Evolutionary conservation across 2,888 invertebrate species (phyloP).

Genomic region (Parapristionchus giblindavisi): DNA sequence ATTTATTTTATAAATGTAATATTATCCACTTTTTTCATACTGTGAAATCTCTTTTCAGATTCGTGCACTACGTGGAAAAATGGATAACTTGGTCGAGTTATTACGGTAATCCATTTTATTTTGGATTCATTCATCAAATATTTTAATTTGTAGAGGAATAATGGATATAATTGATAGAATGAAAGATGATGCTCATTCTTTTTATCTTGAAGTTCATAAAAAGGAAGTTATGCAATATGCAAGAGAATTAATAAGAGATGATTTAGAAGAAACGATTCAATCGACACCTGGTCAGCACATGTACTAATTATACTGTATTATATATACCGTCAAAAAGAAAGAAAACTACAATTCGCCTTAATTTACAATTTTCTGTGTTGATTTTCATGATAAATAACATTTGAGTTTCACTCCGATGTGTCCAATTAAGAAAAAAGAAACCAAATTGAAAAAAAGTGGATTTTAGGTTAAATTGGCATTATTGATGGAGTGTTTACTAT

Average conservation of each 20-base stretch:
- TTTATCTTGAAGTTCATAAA: slow-evolving; percentile 12
- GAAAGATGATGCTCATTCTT: slow-evolving; percentile 30
- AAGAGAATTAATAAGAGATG: slow-evolving; percentile 16
- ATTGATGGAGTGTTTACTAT: too few species aligned
- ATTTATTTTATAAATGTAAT: neutral
- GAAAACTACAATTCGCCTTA: too few species aligned
- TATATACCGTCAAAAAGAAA: too few species aligned
- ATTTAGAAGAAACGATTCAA: neutral
- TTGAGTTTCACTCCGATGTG: neutral
- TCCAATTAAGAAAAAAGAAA: neutral
- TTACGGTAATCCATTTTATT: too few species aligned
- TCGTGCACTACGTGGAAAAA: neutral
- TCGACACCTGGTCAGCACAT: too few species aligned
- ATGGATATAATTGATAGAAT: slow-evolving; percentile 34
- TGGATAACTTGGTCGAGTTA: too few species aligned
- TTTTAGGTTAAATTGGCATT: too few species aligned
- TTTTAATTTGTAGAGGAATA: slow-evolving; percentile 20
- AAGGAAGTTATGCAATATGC: slow-evolving; percentile 13
- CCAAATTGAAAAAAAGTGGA: too few species aligned
- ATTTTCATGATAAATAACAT: neutral
- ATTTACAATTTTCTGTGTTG: too few species aligned
- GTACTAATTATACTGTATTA: too few species aligned
- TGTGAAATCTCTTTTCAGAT: neutral
- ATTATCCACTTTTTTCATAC: neutral
- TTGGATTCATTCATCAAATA: too few species aligned